These are phyloP conservation scores for Drosophila prolongata DNA, from an alignment of 2,888 invertebrate species.

Conservation along the genomic window DNA sequence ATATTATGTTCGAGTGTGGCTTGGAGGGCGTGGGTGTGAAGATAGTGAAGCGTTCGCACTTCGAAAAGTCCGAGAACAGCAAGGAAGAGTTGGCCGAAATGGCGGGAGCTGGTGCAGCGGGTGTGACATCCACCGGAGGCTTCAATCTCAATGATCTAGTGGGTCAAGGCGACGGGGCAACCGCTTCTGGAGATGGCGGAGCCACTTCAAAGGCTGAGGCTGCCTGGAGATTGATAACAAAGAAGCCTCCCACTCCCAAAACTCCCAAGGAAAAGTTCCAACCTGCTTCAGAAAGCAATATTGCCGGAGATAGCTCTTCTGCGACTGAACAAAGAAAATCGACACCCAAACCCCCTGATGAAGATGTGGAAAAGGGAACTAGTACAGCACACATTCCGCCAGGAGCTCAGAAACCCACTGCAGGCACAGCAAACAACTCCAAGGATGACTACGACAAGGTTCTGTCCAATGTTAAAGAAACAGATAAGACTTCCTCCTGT, in stretches of 20 bases:
- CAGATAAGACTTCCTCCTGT: constrained; percentile 91
- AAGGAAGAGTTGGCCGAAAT: constrained; percentile 85
- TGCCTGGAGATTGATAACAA: constrained; percentile 84
- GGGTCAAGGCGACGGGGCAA: constrained; percentile 46
- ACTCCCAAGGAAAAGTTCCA: constrained; percentile 86
- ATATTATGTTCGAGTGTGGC: constrained; percentile 98
- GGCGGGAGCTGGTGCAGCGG: constrained; percentile 63
- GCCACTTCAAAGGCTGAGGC: constrained; percentile 83
- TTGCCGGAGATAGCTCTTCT: constrained; percentile 63
- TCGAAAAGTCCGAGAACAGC: constrained; percentile 89
- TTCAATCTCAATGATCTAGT: constrained; percentile 80
- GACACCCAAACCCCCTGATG: constrained; percentile 74
- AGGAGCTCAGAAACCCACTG: constrained; percentile 46
- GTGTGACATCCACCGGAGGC: constrained; percentile 55
- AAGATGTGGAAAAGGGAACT: constrained; percentile 84
- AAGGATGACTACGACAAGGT: constrained; percentile 81
- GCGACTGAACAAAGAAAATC: constrained; percentile 55
- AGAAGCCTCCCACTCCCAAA: constrained; percentile 87
- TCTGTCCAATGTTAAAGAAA: constrained; percentile 87
- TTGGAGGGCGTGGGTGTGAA: constrained; percentile 95
- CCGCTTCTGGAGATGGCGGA: constrained; percentile 56
- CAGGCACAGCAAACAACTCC: constrained; percentile 43
- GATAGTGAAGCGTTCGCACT: constrained; percentile 87
- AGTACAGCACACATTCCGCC: constrained; percentile 18
- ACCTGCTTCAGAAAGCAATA: constrained; percentile 81